Conservation (phyloP, 1,140 invertebrate genomes). For the fruit fly (Drosophila melanogaster) region DNA sequence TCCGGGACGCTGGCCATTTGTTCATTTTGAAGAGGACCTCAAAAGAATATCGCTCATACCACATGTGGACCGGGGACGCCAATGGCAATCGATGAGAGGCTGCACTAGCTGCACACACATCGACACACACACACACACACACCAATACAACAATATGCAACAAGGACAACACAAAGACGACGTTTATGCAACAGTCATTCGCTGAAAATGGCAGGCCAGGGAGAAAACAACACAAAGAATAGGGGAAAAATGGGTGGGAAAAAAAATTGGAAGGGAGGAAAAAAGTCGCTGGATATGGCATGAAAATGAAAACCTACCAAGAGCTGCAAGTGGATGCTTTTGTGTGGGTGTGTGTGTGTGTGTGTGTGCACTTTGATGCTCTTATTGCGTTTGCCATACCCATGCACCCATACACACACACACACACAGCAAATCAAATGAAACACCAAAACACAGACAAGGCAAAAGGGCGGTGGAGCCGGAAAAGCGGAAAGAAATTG, state of each 20-base stretch:
- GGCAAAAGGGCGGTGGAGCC: conserved; percentile 4
- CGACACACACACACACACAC: conserved; percentile 47
- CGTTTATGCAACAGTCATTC: conserved; percentile 83
- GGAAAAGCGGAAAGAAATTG: conserved; percentile 57
- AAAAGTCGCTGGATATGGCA: conserved; percentile 38
- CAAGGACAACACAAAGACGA: conserved; percentile 74
- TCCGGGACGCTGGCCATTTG: background rate
- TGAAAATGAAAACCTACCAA: conserved; percentile 68
- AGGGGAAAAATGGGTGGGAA: background rate
- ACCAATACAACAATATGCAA: conserved; percentile 43
- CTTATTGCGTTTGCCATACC: conserved; percentile 69
- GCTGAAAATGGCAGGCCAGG: conserved; percentile 67
- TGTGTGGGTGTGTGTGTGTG: too few relatives aligned
- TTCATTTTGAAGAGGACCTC: conserved; percentile 1
- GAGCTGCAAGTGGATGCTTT: conserved; percentile 36
- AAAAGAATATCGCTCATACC: conserved; percentile 29
- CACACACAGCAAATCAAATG: conserved; percentile 71
- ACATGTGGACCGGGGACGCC: conserved; percentile 53
- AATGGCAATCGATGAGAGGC: conserved; percentile 69
- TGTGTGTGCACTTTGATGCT: conserved; percentile 74
- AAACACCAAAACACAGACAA: conserved; percentile 70
- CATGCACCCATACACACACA: conserved; percentile 13
- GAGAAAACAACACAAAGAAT: conserved; percentile 30
- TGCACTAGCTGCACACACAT: conserved; percentile 67
- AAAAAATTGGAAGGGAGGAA: conserved; percentile 3